Evolutionary conservation across 2,797 vertebrate genomes (phyloP), one percentile per base, ranked within the genome.

Genomic region (Paratrypauchen microcephalus): DNA sequence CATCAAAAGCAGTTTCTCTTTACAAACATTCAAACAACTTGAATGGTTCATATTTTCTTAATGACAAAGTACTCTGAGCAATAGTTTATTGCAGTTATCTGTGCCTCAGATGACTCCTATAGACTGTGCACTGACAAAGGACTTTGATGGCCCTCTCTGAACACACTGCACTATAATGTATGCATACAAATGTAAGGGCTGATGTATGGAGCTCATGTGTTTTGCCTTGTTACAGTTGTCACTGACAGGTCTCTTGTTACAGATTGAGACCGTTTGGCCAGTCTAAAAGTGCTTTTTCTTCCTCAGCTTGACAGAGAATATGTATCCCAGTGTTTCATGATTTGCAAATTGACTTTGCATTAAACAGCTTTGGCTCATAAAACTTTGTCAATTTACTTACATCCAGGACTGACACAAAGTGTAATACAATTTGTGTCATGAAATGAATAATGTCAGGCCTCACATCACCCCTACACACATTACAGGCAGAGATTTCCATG

Each of bases 141-240:
- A 64, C 36, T 47, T 59, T 50, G 71, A 83, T 55, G 55, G 1
- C 16, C 65, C 32, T 30, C 62, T 66, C 69, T 59, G 55, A 73
- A 72, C 70, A 32, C 47, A 65, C 12, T 58, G 64, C 18, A 57
- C 41, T 62, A 70, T 70, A 61, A 71, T 74, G 52, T 75, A 75
- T 79, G 68, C 62, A 79, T 77, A 67, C 26, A 65, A 73, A 78
- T 79, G 62, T 70, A 66, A 70, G 45, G 24, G 54, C 47, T 67
- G 70, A 81, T 69, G n/a, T n/a, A 65, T 70, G 41, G 32, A 69
- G 54, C 48, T 19, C 32, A n/a, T 56, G 32, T 57, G 58, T 54
- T 59, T 75, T 72, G 63, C 70, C 66, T 57, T 68, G 48, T 64
- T 71, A 55, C 30, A 2, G 6, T 50, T 74, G 69, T 64, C 63